Conservation (phyloP, 2,888 invertebrate species). For the Byasa hedistus region DNA sequence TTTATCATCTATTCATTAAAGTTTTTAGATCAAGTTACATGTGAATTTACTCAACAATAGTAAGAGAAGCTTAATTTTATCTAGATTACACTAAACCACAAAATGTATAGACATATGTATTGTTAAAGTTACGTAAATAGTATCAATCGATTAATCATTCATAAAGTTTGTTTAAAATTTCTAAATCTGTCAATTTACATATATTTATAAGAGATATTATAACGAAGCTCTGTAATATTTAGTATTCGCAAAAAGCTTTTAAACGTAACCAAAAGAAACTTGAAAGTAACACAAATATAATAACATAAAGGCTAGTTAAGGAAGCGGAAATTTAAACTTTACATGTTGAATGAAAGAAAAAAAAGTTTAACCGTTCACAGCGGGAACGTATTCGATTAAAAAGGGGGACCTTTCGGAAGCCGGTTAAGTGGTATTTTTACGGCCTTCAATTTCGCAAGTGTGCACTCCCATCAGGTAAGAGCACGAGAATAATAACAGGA, state of each 20-base stretch:
- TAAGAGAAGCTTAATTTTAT: too few species aligned
- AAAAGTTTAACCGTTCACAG: slow-evolving; percentile 10
- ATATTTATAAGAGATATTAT: too few species aligned
- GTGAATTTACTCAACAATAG: too few species aligned
- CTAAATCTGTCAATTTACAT: too few species aligned
- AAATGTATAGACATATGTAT: too few species aligned
- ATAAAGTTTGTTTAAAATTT: too few species aligned
- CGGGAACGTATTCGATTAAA: slow-evolving; percentile 14
- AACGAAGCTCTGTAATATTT: too few species aligned
- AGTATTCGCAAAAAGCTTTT: neutral
- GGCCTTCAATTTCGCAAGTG: slow-evolving; percentile 27
- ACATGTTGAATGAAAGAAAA: slow-evolving; percentile 4
- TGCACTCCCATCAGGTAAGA: slow-evolving; percentile 21
- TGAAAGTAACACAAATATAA: neutral
- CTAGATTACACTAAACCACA: too few species aligned
- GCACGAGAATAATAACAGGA: slow-evolving; percentile 15
- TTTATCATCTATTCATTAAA: slow-evolving; percentile 18
- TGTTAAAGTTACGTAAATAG: too few species aligned
- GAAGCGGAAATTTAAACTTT: neutral
- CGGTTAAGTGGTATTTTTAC: slow-evolving; percentile 29
- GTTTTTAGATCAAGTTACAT: too few species aligned
- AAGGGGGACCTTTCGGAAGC: slow-evolving; percentile 16
- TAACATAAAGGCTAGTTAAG: neutral
- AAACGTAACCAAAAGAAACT: neutral
- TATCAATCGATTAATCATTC: too few species aligned